A percentile compares a stretch with the other conserved stretches of the same genome.
Evolutionary conservation across 2,113 vertebrate species (phyloP).

Genomic region (Protobothrops flavoviridis): DNA sequence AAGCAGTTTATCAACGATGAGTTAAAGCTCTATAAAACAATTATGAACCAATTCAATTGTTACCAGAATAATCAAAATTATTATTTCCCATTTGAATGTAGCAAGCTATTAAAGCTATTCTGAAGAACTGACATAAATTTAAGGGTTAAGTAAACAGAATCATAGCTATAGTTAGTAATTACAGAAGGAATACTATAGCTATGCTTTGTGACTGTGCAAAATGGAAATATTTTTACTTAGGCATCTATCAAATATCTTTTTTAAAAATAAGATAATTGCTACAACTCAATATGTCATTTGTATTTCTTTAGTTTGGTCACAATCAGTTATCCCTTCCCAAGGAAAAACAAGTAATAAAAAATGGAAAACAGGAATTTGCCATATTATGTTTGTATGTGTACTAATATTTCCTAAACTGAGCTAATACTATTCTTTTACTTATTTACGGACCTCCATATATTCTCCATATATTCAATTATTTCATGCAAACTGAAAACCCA

Average conservation of each 20-base stretch:
- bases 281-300: not conserved
- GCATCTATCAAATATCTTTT: not conserved
- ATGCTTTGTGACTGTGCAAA: not conserved
- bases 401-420: not conserved
- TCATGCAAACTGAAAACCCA: not conserved
- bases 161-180: not conserved
- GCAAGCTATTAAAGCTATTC: not conserved
- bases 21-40: not conserved
- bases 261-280: not conserved
- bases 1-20: not conserved
- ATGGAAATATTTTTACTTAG: not conserved
- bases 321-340: not conserved
- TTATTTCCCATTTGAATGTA: not conserved
- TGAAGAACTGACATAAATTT: not conserved
- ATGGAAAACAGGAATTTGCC: not conserved
- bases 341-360: not conserved
- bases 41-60: not conserved
- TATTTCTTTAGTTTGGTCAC: not conserved
- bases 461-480: not conserved
- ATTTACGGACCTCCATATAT: not conserved
- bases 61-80: not conserved
- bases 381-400: not conserved
- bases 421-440: not conserved
- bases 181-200: not conserved
- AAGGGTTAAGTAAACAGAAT: not conserved